Percentiles rank a stretch among this genome's conserved stretches.
phyloP scores from a whole-genome alignment of 2,888 invertebrate species.

The Hirtodrosophila alboralis region DNA sequence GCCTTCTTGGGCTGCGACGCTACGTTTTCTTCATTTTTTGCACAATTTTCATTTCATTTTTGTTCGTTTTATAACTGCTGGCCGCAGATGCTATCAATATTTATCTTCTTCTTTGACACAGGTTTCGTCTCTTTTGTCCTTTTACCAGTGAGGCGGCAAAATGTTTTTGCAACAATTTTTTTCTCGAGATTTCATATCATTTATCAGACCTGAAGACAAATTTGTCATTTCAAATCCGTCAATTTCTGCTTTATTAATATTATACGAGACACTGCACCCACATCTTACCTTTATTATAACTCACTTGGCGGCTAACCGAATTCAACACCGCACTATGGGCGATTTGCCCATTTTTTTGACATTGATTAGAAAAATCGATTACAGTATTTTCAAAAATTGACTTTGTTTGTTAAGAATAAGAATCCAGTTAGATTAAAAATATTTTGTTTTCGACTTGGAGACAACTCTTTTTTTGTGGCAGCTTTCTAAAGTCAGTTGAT shows the following conservation, averaged over 20 bases:
- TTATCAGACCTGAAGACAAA: conserved; percentile 82
- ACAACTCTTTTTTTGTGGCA: no score
- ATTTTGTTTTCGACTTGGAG: no score
- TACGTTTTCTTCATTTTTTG: conserved; percentile 38
- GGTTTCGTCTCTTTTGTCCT: conserved; percentile 41
- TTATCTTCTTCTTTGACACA: conserved; percentile 59
- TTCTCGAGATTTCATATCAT: conserved; percentile 77
- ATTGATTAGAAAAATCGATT: no score
- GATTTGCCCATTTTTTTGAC: no score
- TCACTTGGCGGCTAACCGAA: conserved; percentile 10
- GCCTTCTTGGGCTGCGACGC: conserved; percentile 13
- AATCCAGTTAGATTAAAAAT: no score
- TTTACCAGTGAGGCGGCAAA: conserved; percentile 37
- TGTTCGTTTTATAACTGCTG: conserved; percentile 58
- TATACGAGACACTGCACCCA: conserved; percentile 51
- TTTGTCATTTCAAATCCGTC: conserved; percentile 82
- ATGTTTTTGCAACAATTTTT: conserved; percentile 66
- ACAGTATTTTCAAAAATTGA: no score
- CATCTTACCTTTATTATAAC: not conserved
- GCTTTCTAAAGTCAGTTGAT: no score
- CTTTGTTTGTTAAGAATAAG: no score
- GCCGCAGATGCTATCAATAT: conserved; percentile 76
- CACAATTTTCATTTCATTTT: conserved; percentile 59
- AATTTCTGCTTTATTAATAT: conserved; percentile 81
- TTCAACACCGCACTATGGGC: no score